Evolutionary conservation across 2,888 invertebrate genomes (phyloP).

Genomic region (Synergus gifuensis): DNA sequence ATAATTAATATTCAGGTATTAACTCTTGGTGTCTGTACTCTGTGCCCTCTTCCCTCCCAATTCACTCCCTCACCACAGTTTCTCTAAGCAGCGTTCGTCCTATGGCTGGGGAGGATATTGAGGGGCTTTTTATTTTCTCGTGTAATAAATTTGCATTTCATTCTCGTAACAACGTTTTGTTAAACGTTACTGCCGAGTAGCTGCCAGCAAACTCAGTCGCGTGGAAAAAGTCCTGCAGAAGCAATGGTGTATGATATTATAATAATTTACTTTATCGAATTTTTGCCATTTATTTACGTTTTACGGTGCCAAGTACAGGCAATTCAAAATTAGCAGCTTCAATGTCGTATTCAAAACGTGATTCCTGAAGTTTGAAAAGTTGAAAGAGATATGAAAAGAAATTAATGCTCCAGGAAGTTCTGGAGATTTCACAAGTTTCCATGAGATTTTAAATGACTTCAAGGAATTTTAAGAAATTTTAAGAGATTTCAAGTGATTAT

Average conservation of each 20-base stretch:
- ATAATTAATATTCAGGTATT: conserved; percentile 72
- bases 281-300: background rate
- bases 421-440: too few species aligned
- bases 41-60: conserved; percentile 39
- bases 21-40: conserved; percentile 60
- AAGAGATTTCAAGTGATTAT: too few species aligned
- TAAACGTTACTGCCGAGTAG: conserved; percentile 63
- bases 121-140: conserved; percentile 45
- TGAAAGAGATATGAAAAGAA: too few species aligned
- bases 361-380: too few species aligned
- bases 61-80: conserved; percentile 3
- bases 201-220: conserved; percentile 23
- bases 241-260: conserved; percentile 15
- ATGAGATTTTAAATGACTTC: too few species aligned
- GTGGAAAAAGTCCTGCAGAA: conserved; percentile 9
- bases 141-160: conserved; percentile 71
- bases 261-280: background rate
- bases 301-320: background rate
- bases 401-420: too few species aligned
- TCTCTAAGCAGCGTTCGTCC: conserved; percentile 28
- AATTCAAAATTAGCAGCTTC: background rate
- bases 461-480: too few species aligned
- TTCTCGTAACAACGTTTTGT: conserved; percentile 65
- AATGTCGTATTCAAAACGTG: background rate
- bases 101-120: conserved; percentile 13